A percentile compares a stretch with the other conserved stretches of the same genome.
phyloP scores from a whole-genome alignment of 2,888 invertebrate genomes.

The Dermolepida albohirtum region DNA sequence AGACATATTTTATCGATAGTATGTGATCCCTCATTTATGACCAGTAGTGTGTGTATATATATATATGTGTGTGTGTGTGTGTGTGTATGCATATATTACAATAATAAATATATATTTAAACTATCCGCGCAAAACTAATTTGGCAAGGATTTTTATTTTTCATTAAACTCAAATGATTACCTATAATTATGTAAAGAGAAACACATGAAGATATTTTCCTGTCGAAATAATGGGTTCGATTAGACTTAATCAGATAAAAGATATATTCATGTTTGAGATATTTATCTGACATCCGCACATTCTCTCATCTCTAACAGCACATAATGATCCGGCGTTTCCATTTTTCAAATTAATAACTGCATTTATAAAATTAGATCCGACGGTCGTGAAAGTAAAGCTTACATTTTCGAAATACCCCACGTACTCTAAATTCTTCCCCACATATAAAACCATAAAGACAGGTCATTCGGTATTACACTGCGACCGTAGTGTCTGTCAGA shows the following conservation, averaged over 20 bases:
- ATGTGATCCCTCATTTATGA: too few relatives aligned
- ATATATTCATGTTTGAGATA: not conserved
- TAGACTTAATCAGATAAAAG: slow-evolving; percentile 4
- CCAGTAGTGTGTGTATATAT: too few relatives aligned
- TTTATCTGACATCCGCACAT: slow-evolving; percentile 10
- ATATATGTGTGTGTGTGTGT: too few relatives aligned
- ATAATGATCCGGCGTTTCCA: slow-evolving; percentile 17
- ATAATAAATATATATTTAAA: too few relatives aligned
- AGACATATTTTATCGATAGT: too few relatives aligned
- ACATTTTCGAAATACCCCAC: slow-evolving; percentile 18
- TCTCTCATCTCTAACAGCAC: not conserved
- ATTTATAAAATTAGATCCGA: slow-evolving; percentile 28
- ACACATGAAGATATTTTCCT: not conserved
- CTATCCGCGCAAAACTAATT: too few relatives aligned
- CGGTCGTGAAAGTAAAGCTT: not conserved
- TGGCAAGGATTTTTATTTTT: too few relatives aligned
- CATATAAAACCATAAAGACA: slow-evolving; percentile 8
- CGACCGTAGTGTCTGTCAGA: not conserved
- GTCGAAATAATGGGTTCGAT: not conserved
- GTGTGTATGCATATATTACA: too few relatives aligned
- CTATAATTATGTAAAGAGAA: too few relatives aligned
- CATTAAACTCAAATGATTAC: too few relatives aligned
- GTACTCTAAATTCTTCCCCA: slow-evolving; percentile 2
- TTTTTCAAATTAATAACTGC: slow-evolving; percentile 29
- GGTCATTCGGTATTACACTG: slow-evolving; percentile 6